These are phyloP conservation scores for Petrolisthes manimaculis DNA, from an alignment of 2,888 invertebrate genomes.

Conservation along the genomic window DNA sequence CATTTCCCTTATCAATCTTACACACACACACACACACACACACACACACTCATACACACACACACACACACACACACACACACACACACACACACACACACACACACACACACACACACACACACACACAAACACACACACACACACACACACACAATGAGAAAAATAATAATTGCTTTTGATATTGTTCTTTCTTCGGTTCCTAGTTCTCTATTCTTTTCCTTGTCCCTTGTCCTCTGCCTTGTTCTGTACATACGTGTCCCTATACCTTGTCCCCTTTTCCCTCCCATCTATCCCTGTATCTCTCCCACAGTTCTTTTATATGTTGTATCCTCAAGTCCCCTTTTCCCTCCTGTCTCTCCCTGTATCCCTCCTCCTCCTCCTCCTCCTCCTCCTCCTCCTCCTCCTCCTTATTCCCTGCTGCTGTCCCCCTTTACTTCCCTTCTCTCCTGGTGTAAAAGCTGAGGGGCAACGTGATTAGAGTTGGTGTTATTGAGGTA, in stretches of 20 bases:
- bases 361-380: constrained; percentile 2
- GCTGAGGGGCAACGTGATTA: too few species aligned
- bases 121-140: constrained; percentile 1
- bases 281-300: not conserved
- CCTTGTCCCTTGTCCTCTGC: not conserved
- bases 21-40: not conserved
- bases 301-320: not conserved
- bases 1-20: not conserved
- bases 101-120: constrained; percentile 4
- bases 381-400: not conserved
- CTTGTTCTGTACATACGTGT: not conserved
- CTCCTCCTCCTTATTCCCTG: not conserved
- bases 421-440: not conserved
- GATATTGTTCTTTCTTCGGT: not conserved
- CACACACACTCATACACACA: too few species aligned
- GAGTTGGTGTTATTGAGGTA: not conserved
- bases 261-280: not conserved
- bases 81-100: not conserved
- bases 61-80: not conserved
- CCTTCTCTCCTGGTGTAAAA: not conserved
- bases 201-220: not conserved
- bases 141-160: not conserved
- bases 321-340: not conserved
- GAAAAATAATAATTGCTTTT: not conserved
- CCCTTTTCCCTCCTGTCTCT: constrained; percentile 5